phyloP scores from a whole-genome alignment of 2,797 vertebrate species.

The Coregonus ussuriensis region DNA sequence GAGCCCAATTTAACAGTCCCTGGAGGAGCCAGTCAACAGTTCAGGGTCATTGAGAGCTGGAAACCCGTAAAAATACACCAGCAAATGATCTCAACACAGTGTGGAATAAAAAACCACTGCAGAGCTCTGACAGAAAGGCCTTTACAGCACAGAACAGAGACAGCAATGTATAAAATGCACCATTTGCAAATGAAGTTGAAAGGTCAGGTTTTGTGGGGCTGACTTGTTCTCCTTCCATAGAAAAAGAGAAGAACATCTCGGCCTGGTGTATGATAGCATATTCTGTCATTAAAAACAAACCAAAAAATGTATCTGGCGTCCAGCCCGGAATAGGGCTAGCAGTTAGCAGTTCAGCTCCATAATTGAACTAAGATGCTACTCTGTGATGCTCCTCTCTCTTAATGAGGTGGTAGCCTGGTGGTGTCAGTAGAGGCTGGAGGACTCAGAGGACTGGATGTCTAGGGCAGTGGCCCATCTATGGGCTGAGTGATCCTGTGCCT shows the following conservation, averaged over 20 bases:
- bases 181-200: slow-evolving; percentile 41
- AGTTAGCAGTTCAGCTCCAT: slow-evolving; percentile 24
- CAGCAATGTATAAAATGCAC: slow-evolving; percentile 42
- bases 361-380: slow-evolving; percentile 62
- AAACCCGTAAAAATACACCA: slow-evolving; percentile 58
- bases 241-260: slow-evolving; percentile 22
- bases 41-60: slow-evolving; percentile 66
- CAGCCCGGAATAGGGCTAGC: slow-evolving; percentile 48
- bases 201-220: slow-evolving; percentile 55
- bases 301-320: slow-evolving; percentile 49
- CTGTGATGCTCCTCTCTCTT: slow-evolving; percentile 42
- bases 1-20: slow-evolving; percentile 60
- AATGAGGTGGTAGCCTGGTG: slow-evolving; percentile 62
- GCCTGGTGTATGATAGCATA: slow-evolving; percentile 35
- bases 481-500: slow-evolving; percentile 33
- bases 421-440: slow-evolving; percentile 33
- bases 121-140: slow-evolving; percentile 4
- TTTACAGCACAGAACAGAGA: slow-evolving; percentile 8
- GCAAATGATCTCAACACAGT: slow-evolving; percentile 56
- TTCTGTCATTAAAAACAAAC: slow-evolving; percentile 56
- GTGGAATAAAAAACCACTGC: slow-evolving; percentile 25
- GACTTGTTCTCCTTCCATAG: slow-evolving; percentile 21
- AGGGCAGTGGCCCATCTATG: background rate
- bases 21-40: slow-evolving; percentile 58
- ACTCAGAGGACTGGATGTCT: too few relatives aligned